phyloP scores from a whole-genome alignment of 2,113 vertebrate species.

The Siphamia tubifer region DNA sequence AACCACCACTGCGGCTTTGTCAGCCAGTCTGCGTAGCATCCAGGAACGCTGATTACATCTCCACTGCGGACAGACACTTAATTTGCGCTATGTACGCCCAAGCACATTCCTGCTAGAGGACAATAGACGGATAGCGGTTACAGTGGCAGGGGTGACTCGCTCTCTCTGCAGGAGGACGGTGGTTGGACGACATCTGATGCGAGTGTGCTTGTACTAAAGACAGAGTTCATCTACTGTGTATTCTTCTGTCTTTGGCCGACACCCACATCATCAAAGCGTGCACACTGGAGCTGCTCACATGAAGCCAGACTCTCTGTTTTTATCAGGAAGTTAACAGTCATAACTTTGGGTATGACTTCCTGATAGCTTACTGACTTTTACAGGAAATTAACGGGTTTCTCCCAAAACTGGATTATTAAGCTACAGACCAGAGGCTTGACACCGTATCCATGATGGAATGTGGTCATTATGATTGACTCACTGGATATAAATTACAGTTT shows the following conservation, averaged over 20 bases:
- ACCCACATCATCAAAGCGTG: slow-evolving; percentile 7
- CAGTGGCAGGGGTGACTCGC: slow-evolving; percentile 40
- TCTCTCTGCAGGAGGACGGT: slow-evolving; percentile 22
- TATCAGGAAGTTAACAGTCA: slow-evolving; percentile 49
- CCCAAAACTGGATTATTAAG: slow-evolving; percentile 24
- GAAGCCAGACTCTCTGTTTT: slow-evolving; percentile 17
- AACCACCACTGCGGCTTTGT: slow-evolving; percentile 43
- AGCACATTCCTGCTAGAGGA: slow-evolving; percentile 60
- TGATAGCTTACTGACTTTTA: slow-evolving; percentile 23
- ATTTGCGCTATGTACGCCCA: slow-evolving; percentile 41
- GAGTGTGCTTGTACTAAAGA: neutral
- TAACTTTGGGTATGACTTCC: slow-evolving; percentile 45
- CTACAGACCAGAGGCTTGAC: slow-evolving; percentile 12
- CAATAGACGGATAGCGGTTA: slow-evolving; percentile 50
- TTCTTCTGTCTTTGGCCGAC: neutral
- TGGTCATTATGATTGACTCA: slow-evolving; percentile 68
- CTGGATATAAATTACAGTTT: slow-evolving; percentile 46
- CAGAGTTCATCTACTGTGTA: neutral
- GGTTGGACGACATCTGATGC: neutral
- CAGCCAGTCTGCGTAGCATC: slow-evolving; percentile 38
- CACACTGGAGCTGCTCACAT: slow-evolving; percentile 2
- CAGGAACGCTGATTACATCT: slow-evolving; percentile 47
- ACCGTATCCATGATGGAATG: slow-evolving; percentile 11
- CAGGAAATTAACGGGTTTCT: slow-evolving; percentile 45
- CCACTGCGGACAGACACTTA: slow-evolving; percentile 39